Base-by-base conservation (phyloP, 1,140 invertebrate species). In the Pissodes strobi region DNA sequence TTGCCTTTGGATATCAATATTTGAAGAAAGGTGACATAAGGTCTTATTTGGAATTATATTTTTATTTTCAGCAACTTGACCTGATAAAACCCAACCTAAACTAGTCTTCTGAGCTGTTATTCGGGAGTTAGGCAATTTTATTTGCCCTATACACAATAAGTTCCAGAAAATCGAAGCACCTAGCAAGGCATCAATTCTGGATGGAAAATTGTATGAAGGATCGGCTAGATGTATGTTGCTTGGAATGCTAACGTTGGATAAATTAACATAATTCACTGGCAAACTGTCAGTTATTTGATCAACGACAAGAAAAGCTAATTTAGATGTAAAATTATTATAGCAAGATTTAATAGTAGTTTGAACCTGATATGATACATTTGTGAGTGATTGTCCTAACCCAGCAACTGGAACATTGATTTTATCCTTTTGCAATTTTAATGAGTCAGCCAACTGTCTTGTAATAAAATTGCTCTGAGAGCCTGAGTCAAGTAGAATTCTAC, bases 1-100 rank as follows among this genome's bases (percentile, higher is more conserved):
- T 43, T 3, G 25, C 25, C 25, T 27, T 27, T 27, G 25, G 25
- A 41, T 49, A 22, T 49, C 46, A 49, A 13, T 18, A 22, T 49
- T 49, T 49, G 18, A 8, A 3, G 15, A 6, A 49, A 49, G 18
- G 17, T 49, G 5, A 17, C 46, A 49, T 22, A 22, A 19, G 39
- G 18, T 43, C 13, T 43, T 43, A 43, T n/a, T 43, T 15, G 13
- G 12, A 43, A 3, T 6, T 43, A n/a, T 19, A 6, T 43, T 43
- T 15, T 43, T 43, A 19, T 43, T 3, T 27, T 27, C 9, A 27
- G 39, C 13, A n/a, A n/a, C 39, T 43, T 43, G 39, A 43, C 39
- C 39, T 43, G 39, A 43, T 15, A 43, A 43, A 43, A 43, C 18
- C n/a, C 39, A 43, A 43, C 39, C 39, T 43, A 43, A 19, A 15